Evolutionary conservation across 2,888 invertebrate genomes (phyloP).

Genomic region (Smittia sp.): DNA sequence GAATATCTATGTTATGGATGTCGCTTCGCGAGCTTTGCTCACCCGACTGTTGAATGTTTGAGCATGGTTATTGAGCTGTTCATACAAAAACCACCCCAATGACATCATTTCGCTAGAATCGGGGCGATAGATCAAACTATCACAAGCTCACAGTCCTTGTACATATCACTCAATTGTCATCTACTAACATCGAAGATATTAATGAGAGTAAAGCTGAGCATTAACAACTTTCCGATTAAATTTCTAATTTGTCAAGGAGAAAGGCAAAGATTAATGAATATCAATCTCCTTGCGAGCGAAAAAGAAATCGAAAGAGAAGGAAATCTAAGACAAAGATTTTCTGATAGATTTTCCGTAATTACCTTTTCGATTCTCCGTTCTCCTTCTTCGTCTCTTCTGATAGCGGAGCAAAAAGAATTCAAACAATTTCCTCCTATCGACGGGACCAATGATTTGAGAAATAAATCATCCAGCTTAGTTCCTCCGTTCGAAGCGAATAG

Average conservation of each 20-base stretch:
- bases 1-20: slow-evolving; percentile 1
- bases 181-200: slow-evolving; percentile 29
- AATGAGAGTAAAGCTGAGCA: slow-evolving; percentile 27
- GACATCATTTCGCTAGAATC: background rate
- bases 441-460: background rate
- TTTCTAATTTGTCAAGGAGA: slow-evolving; percentile 34
- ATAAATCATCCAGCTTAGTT: background rate
- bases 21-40: background rate
- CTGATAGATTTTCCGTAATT: slow-evolving; percentile 31
- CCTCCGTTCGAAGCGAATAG: too few relatives aligned
- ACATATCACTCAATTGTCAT: slow-evolving; percentile 32
- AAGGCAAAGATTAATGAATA: slow-evolving; percentile 32
- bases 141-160: background rate
- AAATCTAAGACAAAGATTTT: slow-evolving; percentile 6
- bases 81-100: background rate
- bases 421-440: background rate
- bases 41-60: slow-evolving; percentile 10
- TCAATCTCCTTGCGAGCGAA: background rate
- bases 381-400: background rate
- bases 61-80: background rate
- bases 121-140: slow-evolving; percentile 24
- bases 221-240: slow-evolving; percentile 35
- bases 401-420: background rate
- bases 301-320: background rate
- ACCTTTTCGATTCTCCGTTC: slow-evolving; percentile 24